Evolutionary conservation across 2,113 vertebrate species (phyloP).

Genomic region (Sterrhoptilus dennistouni): DNA sequence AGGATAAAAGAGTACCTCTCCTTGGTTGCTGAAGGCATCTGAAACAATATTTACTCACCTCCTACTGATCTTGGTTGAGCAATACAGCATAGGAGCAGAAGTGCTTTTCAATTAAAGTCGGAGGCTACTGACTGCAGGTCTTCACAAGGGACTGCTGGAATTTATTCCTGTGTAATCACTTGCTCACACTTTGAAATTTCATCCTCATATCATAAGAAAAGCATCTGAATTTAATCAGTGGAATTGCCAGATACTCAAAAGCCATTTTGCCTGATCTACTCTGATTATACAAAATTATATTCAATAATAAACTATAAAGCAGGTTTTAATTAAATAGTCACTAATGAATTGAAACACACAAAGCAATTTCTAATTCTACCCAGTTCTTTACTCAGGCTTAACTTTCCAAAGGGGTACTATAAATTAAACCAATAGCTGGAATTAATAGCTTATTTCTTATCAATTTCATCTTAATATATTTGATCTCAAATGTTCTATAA

Average conservation of each 20-base stretch:
- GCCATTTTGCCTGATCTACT: neutral
- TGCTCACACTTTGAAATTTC: constrained; percentile 40
- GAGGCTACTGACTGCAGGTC: neutral
- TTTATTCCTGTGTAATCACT: neutral
- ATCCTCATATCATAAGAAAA: neutral
- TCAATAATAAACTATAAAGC: constrained; percentile 10
- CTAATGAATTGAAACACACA: neutral
- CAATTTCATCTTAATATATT: neutral
- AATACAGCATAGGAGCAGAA: neutral
- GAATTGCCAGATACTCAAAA: constrained; percentile 18
- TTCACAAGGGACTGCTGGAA: neutral
- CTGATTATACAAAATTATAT: constrained; percentile 29
- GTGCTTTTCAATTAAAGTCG: neutral
- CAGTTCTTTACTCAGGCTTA: neutral
- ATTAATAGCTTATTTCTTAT: constrained; percentile 6
- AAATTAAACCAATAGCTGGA: neutral
- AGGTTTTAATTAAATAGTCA: constrained; percentile 34
- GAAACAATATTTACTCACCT: constrained; percentile 9
- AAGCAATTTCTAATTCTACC: constrained; percentile 19
- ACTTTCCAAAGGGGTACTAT: neutral
- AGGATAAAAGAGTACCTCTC: neutral
- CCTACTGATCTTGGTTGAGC: neutral
- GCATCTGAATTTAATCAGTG: constrained; percentile 38
- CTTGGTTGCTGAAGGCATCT: neutral
- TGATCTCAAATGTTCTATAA: neutral